Evolutionary conservation across 2,888 invertebrate species (phyloP), one percentile per base, ranked within the genome.

Genomic region (Sisyra terminalis): DNA sequence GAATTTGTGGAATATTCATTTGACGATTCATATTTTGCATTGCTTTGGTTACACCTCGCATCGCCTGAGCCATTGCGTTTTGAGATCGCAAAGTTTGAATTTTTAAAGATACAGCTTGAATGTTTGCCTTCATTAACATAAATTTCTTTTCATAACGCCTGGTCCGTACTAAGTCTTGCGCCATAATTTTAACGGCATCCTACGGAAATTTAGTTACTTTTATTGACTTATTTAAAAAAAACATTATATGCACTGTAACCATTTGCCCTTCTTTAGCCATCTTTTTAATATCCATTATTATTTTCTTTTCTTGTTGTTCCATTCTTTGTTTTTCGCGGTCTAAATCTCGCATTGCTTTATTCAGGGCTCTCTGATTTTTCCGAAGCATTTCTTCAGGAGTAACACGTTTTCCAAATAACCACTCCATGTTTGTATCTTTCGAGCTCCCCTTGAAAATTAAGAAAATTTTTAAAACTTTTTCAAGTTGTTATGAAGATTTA

Each of bases 161-260:
- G 1, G 98, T 98, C 50, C 98, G 73, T 5, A 98, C 98, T 50
- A 98, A 68, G 66, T 98, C 98, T 60, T 93, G 93, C 0, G 98
- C 98, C 97, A 98, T 97, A 51, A 98, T 96, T 70, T 94, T 97
- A 0, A 98, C 98, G 10, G 98, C 93, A 67, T 98, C 97, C 90
- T 90, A 57, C 31, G 57, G 55, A 40, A 46, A 46, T 36, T 32
- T 5, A 24, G 7, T 7, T 5, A 24, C 24, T 24, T n/a, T n/a
- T n/a, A n/a, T n/a, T n/a, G n/a, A n/a, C n/a, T n/a, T n/a, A n/a
- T n/a, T n/a, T 29, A 29, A 29, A 9, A 29, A 29, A 29, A 29
- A 29, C 9, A 29, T 29, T 8, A 9, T 17, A 35, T 16, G 29
- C 14, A 11, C 7, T 46, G 48, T 55, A 59, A 89, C 90, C 93